These are phyloP conservation scores for Drosophila nannoptera DNA, from an alignment of 1,140 invertebrate genomes.

Conservation along the genomic window DNA sequence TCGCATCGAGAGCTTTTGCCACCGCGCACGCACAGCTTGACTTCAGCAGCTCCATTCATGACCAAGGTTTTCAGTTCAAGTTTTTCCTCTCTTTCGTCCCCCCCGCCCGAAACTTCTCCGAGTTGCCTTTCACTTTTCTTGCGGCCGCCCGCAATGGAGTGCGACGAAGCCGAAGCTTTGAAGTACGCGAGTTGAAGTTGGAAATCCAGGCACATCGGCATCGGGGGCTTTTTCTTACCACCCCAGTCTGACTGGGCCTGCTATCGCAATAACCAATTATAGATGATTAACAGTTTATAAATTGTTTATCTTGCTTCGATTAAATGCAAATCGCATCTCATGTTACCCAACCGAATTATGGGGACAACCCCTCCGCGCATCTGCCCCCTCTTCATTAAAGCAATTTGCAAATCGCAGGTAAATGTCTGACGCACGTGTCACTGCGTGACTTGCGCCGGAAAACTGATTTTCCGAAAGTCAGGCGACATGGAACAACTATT, in stretches of 20 bases:
- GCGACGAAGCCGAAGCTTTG: slow-evolving; percentile 21
- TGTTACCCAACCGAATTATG: slow-evolving; percentile 3
- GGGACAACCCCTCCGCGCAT: too few relatives aligned
- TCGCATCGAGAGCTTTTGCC: slow-evolving; percentile 53
- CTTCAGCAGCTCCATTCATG: slow-evolving; percentile 52
- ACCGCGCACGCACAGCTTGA: slow-evolving; percentile 4
- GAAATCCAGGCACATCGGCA: background rate
- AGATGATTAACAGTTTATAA: background rate
- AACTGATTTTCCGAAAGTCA: background rate
- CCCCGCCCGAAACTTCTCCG: slow-evolving; percentile 39
- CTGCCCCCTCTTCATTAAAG: background rate
- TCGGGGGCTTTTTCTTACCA: background rate
- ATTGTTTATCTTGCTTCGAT: slow-evolving; percentile 13
- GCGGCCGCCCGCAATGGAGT: background rate
- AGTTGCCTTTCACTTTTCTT: slow-evolving; percentile 39
- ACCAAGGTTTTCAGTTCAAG: slow-evolving; percentile 35
- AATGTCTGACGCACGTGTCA: slow-evolving; percentile 53
- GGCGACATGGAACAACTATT: background rate
- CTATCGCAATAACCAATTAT: slow-evolving; percentile 1
- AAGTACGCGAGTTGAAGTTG: slow-evolving; percentile 6
- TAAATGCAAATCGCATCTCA: slow-evolving; percentile 18
- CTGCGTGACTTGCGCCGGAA: slow-evolving; percentile 35
- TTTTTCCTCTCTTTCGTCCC: too few relatives aligned
- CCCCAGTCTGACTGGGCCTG: background rate
- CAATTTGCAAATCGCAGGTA: slow-evolving; percentile 3